Evolutionary conservation across 1,140 invertebrate genomes (phyloP).

Genomic region (Drepana arcuata): DNA sequence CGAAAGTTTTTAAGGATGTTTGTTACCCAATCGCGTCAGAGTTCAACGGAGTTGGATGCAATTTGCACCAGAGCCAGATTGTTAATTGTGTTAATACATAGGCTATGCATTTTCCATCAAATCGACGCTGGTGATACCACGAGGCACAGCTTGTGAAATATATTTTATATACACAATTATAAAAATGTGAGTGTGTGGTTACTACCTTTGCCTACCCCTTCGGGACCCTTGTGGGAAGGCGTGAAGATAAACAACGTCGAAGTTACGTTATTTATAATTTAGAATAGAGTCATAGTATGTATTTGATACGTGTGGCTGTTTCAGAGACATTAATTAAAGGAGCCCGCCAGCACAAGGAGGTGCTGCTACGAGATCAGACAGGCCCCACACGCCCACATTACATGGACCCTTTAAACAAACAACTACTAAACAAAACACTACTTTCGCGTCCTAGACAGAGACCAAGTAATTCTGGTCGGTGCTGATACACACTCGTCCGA

Average conservation of each 20-base stretch:
- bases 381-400: constrained; percentile 25
- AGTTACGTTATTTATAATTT: constrained; percentile 32
- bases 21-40: too few species aligned
- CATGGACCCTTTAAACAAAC: constrained; percentile 13
- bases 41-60: too few species aligned
- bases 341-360: constrained; percentile 48
- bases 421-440: constrained; percentile 3
- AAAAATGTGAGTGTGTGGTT: constrained; percentile 6
- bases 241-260: constrained; percentile 22
- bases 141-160: not conserved
- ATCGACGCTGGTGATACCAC: not conserved
- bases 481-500: constrained; percentile 20
- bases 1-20: too few species aligned
- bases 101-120: not conserved
- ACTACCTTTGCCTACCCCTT: too few species aligned
- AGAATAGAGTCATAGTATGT: constrained; percentile 26
- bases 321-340: constrained; percentile 55
- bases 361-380: constrained; percentile 31
- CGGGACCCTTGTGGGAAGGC: constrained; percentile 9
- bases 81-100: too few species aligned
- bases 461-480: constrained; percentile 16
- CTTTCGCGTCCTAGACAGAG: constrained; percentile 1
- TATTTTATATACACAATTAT: not conserved
- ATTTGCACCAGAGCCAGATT: too few species aligned
- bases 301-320: constrained; percentile 28